These are phyloP conservation scores for Notocelia uddmanniana DNA, from an alignment of 2,888 invertebrate genomes.

Conservation along the genomic window DNA sequence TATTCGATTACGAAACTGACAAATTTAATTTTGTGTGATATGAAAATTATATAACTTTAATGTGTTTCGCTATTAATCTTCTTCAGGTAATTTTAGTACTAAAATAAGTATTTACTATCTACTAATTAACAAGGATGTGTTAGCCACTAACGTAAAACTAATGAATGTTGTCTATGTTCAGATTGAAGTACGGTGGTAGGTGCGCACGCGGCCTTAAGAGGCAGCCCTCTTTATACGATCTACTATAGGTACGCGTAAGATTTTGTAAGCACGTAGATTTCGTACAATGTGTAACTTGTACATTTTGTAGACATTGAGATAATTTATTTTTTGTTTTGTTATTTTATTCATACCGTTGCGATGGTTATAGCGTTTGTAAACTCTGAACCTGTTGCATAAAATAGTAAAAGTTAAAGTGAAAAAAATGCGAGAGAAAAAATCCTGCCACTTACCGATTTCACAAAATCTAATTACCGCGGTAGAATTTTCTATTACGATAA, in stretches of 20 bases:
- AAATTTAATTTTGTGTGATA: not conserved
- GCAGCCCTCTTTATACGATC: slow-evolving; percentile 51
- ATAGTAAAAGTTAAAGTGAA: not conserved
- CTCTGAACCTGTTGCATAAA: slow-evolving; percentile 15
- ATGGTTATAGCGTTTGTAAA: slow-evolving; percentile 7
- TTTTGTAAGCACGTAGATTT: slow-evolving; percentile 67
- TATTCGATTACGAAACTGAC: not conserved
- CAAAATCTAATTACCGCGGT: not conserved
- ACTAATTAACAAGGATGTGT: not conserved
- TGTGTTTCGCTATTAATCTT: no score
- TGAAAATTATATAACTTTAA: not conserved
- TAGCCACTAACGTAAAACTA: not conserved
- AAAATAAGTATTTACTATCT: not conserved
- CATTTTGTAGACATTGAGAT: slow-evolving; percentile 57
- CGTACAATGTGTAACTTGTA: slow-evolving; percentile 63
- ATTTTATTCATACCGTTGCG: slow-evolving; percentile 37
- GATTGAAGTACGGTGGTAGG: not conserved
- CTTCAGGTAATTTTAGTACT: not conserved
- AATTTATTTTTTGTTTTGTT: slow-evolving; percentile 57
- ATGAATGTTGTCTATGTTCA: not conserved
- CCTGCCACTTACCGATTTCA: not conserved
- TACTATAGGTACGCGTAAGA: slow-evolving; percentile 56
- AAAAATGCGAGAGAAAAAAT: slow-evolving; percentile 1
- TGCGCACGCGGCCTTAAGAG: slow-evolving; percentile 25
- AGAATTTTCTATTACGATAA: not conserved